Conservation (phyloP, 2,888 invertebrate genomes). For the Hyles lineata region DNA sequence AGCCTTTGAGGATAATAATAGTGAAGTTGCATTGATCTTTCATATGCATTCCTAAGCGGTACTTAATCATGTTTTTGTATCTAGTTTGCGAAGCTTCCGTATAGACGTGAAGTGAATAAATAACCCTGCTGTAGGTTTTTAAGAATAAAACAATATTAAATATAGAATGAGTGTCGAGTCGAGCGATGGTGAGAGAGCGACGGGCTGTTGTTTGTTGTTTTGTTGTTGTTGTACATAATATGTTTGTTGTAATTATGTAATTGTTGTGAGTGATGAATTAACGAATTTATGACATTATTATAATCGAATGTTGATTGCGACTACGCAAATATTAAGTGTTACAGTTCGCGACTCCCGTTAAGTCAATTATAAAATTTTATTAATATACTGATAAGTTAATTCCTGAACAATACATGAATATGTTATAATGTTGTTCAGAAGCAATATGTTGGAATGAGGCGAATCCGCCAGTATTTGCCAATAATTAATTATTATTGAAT, state of each 20-base stretch:
- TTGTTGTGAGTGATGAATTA: neutral
- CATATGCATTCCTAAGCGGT: too few relatives aligned
- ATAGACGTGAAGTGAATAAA: too few relatives aligned
- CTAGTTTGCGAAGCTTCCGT: too few relatives aligned
- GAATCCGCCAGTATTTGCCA: neutral
- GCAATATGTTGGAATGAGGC: too few relatives aligned
- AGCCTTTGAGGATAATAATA: too few relatives aligned
- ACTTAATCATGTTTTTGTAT: too few relatives aligned
- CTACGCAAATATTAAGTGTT: neutral
- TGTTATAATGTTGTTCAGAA: neutral
- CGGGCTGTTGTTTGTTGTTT: neutral
- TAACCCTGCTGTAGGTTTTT: too few relatives aligned
- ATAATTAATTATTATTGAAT: neutral
- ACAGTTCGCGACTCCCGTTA: neutral
- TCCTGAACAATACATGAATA: neutral
- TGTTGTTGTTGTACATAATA: neutral
- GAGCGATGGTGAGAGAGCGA: neutral
- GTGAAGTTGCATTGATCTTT: too few relatives aligned
- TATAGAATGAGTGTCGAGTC: neutral
- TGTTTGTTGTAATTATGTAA: neutral
- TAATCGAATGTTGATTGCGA: neutral
- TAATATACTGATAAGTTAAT: neutral
- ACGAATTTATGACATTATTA: neutral
- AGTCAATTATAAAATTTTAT: constrained; percentile 15
- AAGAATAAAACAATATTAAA: neutral